phyloP scores from a whole-genome alignment of 2,888 invertebrate genomes.

The Rotaria magnacalcarata region DNA sequence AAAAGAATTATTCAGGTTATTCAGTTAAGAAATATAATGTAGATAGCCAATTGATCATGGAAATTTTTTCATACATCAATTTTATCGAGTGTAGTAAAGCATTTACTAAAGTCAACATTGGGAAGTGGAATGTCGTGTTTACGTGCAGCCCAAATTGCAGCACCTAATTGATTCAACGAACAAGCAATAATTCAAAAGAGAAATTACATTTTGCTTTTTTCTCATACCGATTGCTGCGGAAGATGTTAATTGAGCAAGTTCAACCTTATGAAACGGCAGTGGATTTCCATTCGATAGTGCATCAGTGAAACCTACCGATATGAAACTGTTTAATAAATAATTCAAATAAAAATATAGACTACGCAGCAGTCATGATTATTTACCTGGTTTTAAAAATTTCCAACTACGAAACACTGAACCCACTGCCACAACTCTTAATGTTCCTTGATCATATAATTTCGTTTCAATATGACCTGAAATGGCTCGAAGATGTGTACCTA shows the following conservation, averaged over 20 bases:
- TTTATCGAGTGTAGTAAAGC: background rate
- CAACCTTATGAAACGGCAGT: background rate
- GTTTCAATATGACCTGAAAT: background rate
- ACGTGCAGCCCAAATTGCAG: conserved; percentile 15
- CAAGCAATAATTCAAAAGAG: background rate
- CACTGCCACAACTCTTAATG: background rate
- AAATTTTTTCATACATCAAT: background rate
- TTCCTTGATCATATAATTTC: background rate
- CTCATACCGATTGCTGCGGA: background rate
- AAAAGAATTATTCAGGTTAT: background rate
- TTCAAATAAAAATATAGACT: background rate
- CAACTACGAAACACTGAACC: conserved; percentile 23
- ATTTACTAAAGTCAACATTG: background rate
- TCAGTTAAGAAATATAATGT: background rate
- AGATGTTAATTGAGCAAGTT: background rate
- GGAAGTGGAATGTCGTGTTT: no score
- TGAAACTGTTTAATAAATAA: background rate
- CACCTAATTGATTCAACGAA: background rate
- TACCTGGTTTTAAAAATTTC: conserved; percentile 32
- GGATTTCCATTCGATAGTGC: background rate
- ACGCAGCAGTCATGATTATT: background rate
- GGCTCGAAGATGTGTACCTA: conserved; percentile 1
- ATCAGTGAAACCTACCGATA: background rate
- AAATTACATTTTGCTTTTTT: background rate
- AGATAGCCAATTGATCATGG: background rate